A percentile compares a stretch with the other conserved stretches of the same genome.
These are phyloP conservation scores for Tetragnatha montana DNA, from an alignment of 2,888 invertebrate genomes.

Conservation along the genomic window DNA sequence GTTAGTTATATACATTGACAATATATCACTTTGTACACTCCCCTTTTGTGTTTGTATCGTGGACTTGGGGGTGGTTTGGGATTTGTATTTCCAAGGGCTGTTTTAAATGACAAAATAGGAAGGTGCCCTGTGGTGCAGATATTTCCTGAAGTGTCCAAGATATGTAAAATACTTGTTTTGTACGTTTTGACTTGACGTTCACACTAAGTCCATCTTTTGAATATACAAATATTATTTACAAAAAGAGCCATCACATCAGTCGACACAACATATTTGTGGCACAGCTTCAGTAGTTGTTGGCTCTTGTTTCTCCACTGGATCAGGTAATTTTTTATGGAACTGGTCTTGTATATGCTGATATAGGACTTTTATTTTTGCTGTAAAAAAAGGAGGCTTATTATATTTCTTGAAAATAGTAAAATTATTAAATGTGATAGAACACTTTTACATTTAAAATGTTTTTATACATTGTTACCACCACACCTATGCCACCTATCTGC, in stretches of 20 bases:
- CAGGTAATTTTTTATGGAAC: neutral
- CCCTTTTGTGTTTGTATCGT: too few species aligned
- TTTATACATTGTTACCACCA: too few species aligned
- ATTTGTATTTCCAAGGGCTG: too few species aligned
- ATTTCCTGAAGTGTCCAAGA: too few species aligned
- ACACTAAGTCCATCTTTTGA: neutral
- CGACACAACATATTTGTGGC: neutral
- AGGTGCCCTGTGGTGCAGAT: too few species aligned
- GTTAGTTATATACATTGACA: conserved; percentile 37
- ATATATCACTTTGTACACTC: neutral
- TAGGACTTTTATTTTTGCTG: conserved; percentile 7
- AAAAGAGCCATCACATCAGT: neutral
- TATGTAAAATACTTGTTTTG: neutral
- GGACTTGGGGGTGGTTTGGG: too few species aligned
- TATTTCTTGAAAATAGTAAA: too few species aligned
- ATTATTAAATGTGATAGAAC: too few species aligned
- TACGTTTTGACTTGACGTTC: neutral
- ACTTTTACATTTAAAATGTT: too few species aligned
- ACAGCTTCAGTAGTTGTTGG: neutral
- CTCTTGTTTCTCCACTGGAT: neutral
- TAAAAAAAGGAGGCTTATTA: neutral
- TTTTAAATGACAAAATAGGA: neutral
- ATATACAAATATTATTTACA: neutral
- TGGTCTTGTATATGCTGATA: neutral
- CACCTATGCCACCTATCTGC: too few species aligned